These are phyloP conservation scores for Aporophyla nigra DNA, from an alignment of 2,888 invertebrate species.

Conservation along the genomic window DNA sequence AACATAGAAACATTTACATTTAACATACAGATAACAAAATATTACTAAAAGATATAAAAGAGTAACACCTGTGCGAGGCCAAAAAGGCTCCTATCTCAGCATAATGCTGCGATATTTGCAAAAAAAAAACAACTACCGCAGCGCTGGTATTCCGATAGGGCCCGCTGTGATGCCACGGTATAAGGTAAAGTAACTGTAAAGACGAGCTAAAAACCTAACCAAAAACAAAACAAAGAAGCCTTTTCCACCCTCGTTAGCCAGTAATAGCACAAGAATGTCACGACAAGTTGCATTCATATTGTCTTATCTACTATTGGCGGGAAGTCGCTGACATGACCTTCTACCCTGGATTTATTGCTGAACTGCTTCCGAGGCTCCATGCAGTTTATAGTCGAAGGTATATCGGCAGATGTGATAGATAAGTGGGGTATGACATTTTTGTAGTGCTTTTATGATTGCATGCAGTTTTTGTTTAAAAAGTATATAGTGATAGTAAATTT, in stretches of 20 bases:
- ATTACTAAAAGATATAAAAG: no score
- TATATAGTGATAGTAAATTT: not conserved
- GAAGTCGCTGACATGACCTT: slow-evolving; percentile 73
- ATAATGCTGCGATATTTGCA: no score
- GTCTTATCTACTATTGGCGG: slow-evolving; percentile 75
- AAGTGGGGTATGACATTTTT: not conserved
- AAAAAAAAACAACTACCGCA: no score
- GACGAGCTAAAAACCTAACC: no score
- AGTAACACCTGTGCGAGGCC: no score
- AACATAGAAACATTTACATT: no score
- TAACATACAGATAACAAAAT: no score
- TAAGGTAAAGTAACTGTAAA: no score
- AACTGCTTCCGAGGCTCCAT: slow-evolving; percentile 42
- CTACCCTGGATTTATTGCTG: slow-evolving; percentile 68
- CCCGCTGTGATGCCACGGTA: no score
- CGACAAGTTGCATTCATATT: slow-evolving; percentile 71
- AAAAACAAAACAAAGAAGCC: slow-evolving; percentile 5
- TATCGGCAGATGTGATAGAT: slow-evolving; percentile 45
- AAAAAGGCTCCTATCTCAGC: no score
- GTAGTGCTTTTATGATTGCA: slow-evolving; percentile 1
- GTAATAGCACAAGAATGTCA: slow-evolving; percentile 70
- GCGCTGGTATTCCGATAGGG: no score
- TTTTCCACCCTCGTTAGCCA: slow-evolving; percentile 32
- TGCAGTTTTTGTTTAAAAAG: not conserved
- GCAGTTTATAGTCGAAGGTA: slow-evolving; percentile 35